Conservation (phyloP, 2,113 vertebrate species). For the Stegostoma tigrinum region DNA sequence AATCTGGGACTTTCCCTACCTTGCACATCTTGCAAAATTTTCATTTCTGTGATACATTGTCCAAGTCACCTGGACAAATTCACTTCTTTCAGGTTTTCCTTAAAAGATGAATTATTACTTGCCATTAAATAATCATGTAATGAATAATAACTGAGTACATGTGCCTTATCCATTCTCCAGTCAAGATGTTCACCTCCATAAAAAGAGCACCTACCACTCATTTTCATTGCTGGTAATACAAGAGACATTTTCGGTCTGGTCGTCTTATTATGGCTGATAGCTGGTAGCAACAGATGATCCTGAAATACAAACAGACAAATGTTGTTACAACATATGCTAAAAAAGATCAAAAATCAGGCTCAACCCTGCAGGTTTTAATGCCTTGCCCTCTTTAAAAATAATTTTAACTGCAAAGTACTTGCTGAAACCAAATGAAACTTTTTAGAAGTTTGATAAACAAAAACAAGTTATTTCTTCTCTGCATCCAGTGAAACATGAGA, state of each 20-base stretch:
- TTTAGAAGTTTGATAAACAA: not conserved
- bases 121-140: not conserved
- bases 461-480: not conserved
- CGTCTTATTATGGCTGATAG: conserved; percentile 89
- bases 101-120: not conserved
- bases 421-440: not conserved
- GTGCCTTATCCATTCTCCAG: not conserved
- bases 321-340: not conserved
- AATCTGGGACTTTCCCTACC: not conserved
- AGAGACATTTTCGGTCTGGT: conserved; percentile 92
- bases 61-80: not conserved
- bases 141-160: not conserved
- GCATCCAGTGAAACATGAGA: not conserved
- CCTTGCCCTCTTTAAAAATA: not conserved
- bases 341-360: no score
- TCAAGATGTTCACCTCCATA: not conserved
- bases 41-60: not conserved
- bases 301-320: conserved; percentile 51
- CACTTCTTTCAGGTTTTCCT: not conserved
- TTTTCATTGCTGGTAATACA: conserved; percentile 84
- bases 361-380: not conserved
- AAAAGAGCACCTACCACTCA: conserved; percentile 69
- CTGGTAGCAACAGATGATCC: conserved; percentile 91
- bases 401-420: not conserved
- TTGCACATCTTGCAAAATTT: not conserved